phyloP scores from a whole-genome alignment of 2,113 vertebrate species.

The Cephalophus harveyi region DNA sequence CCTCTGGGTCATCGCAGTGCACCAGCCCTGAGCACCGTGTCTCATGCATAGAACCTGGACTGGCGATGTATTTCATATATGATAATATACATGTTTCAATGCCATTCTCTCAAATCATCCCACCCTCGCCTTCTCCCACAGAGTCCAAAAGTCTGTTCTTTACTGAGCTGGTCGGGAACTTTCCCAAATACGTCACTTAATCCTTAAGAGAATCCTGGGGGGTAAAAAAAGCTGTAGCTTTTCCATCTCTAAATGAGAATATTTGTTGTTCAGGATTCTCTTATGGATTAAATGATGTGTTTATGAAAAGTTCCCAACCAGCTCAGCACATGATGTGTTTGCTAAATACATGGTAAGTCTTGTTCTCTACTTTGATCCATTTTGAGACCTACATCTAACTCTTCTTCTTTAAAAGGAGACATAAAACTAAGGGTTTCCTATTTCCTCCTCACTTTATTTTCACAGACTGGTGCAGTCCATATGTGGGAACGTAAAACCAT shows the following conservation, averaged over 20 bases:
- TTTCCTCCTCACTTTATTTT: background rate
- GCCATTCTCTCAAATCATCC: background rate
- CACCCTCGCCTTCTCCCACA: background rate
- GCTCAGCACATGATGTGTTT: background rate
- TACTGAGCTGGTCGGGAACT: background rate
- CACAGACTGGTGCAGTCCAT: background rate
- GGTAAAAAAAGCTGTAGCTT: background rate
- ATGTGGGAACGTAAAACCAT: background rate
- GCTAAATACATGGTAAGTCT: background rate
- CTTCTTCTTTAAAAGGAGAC: background rate
- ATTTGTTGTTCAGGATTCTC: background rate
- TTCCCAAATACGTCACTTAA: background rate
- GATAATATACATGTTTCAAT: background rate
- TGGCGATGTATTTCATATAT: background rate
- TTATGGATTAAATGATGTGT: background rate
- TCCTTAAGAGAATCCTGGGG: background rate
- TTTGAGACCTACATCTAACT: background rate
- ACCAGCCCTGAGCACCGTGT: background rate
- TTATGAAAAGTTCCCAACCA: background rate
- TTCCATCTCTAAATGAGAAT: background rate
- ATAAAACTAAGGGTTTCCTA: background rate
- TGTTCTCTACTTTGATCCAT: background rate
- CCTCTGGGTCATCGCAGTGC: background rate
- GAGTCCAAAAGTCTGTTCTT: background rate
- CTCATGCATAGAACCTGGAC: background rate